phyloP scores from a whole-genome alignment of 2,113 vertebrate genomes.

The Dicrurus megarhynchus region DNA sequence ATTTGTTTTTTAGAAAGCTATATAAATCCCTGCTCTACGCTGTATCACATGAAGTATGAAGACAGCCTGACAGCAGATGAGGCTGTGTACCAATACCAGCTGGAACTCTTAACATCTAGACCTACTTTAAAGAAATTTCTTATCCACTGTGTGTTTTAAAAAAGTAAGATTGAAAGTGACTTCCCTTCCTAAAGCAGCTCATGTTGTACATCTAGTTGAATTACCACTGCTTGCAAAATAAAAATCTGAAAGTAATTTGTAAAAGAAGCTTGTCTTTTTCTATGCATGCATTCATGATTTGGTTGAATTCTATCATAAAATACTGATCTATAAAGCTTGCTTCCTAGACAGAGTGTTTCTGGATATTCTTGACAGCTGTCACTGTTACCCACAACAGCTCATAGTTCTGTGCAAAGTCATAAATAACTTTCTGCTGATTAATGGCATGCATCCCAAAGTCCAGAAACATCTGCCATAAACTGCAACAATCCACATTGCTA shows the following conservation, averaged over 20 bases:
- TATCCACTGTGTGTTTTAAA: background rate
- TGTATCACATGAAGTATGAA: background rate
- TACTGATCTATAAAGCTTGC: background rate
- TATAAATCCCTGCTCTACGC: background rate
- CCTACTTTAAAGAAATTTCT: background rate
- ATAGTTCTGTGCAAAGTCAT: background rate
- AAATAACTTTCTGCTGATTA: background rate
- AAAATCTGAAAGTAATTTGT: background rate
- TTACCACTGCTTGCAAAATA: background rate
- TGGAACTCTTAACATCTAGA: background rate
- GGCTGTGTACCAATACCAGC: background rate
- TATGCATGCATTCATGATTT: background rate
- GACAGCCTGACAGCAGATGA: background rate
- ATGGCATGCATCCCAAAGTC: background rate
- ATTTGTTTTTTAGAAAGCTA: background rate
- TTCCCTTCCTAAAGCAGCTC: background rate
- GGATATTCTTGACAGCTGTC: background rate
- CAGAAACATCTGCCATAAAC: background rate
- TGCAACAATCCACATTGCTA: background rate
- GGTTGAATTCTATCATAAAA: background rate
- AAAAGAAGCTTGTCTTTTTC: background rate
- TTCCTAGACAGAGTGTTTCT: background rate
- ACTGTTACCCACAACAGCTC: background rate
- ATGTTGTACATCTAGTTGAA: background rate
- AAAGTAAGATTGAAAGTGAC: background rate